Percentiles rank a stretch among this genome's conserved stretches.
These are phyloP conservation scores for Ormyrus labotus DNA, from an alignment of 2,888 invertebrate genomes.

Conservation along the genomic window DNA sequence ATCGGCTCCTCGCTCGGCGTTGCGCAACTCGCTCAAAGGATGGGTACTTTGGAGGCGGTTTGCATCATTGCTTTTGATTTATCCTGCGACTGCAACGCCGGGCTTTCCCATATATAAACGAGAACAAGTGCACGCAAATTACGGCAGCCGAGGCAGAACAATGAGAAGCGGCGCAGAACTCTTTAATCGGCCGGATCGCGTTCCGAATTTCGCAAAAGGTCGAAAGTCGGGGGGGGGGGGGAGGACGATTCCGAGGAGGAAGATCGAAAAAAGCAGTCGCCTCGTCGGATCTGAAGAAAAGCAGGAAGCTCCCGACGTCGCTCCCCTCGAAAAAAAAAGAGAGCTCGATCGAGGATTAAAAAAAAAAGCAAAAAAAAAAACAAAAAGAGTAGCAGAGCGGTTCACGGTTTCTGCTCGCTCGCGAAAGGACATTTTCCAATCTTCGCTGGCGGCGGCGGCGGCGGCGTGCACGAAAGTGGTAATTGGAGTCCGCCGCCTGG, in stretches of 20 bases:
- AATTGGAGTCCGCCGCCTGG: slow-evolving; percentile 4
- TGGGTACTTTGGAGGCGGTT: too few species aligned
- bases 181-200: slow-evolving; percentile 6
- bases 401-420: slow-evolving; percentile 5
- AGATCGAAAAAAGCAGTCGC: slow-evolving; percentile 28
- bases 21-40: too few species aligned
- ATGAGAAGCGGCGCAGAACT: slow-evolving; percentile 16
- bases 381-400: background rate
- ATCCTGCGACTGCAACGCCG: too few species aligned
- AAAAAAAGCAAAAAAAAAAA: background rate
- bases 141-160: background rate
- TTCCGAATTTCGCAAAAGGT: slow-evolving; percentile 43
- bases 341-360: background rate
- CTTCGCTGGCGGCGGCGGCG: slow-evolving; percentile 13
- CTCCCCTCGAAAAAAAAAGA: background rate
- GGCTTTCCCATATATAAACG: background rate
- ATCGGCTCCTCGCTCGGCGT: too few species aligned
- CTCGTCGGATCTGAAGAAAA: slow-evolving; percentile 49
- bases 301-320: slow-evolving; percentile 31
- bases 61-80: too few species aligned
- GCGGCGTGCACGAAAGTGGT: slow-evolving; percentile 20
- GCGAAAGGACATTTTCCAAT: slow-evolving; percentile 34
- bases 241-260: slow-evolving; percentile 14
- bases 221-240: slow-evolving; percentile 1
- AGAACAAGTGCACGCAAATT: background rate